A percentile compares a stretch with the other conserved stretches of the same genome.
phyloP scores from a whole-genome alignment of 30 jellyfish, hydroid and myxozoan genomes.

The Hydractinia echinata region DNA sequence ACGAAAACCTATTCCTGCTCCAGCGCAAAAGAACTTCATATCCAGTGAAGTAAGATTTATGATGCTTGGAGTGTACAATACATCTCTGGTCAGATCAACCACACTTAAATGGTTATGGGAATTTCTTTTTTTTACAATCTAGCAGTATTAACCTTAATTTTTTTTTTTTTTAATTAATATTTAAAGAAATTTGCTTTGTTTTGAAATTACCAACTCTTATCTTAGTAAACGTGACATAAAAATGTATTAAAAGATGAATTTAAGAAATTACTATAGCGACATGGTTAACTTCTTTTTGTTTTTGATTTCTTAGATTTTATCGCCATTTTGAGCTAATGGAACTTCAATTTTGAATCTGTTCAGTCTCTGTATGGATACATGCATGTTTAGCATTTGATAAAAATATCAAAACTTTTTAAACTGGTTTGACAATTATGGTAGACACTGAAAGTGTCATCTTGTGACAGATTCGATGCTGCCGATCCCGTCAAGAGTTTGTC shows the following conservation, averaged over 20 bases:
- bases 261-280: too few species aligned
- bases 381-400: constrained; percentile 7
- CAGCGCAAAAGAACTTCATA: not conserved
- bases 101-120: constrained; percentile 17
- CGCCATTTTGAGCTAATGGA: constrained; percentile 12
- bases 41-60: constrained; percentile 32
- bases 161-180: too few species aligned
- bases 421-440: constrained; percentile 4
- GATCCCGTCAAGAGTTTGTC: not conserved
- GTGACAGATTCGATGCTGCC: too few species aligned
- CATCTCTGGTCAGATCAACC: constrained; percentile 29
- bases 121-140: not conserved
- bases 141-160: not conserved
- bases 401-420: not conserved
- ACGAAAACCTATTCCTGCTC: constrained; percentile 12
- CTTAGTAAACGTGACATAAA: too few species aligned
- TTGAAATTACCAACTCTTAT: too few species aligned
- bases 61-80: not conserved
- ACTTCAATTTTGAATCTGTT: not conserved
- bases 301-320: constrained; percentile 10
- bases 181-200: too few species aligned
- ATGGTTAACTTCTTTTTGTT: not conserved
- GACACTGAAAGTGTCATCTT: constrained; percentile 1
- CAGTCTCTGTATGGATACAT: not conserved
- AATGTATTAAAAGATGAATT: too few species aligned